Evolutionary conservation across 2,888 invertebrate species (phyloP), one percentile per base, ranked within the genome.

Genomic region (Taphrorychus bicolor): DNA sequence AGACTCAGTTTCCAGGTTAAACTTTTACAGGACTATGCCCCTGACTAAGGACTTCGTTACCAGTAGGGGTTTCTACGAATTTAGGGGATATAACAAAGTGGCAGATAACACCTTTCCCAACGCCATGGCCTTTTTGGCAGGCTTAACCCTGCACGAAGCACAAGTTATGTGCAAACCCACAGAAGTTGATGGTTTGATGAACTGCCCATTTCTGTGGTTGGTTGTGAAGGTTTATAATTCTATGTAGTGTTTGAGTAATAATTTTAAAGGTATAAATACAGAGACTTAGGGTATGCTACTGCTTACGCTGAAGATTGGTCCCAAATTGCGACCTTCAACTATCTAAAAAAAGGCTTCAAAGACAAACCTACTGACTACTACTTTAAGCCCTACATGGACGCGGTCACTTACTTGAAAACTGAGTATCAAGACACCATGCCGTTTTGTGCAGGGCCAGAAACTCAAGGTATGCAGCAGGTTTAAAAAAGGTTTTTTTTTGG

Each of bases 41-140:
- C 85, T 86, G 75, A 94, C 94, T 0, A 84, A 86, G 1, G 82
- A 85, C 14, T 89, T 88, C 78, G 83, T 96, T 32, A 83, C 87
- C 51, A 85, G 88, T 17, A 87, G 74, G 53, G 70, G 71, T n/a
- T 82, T 82, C 76, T 67, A 77, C 11, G 81, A 82, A 72, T 76
- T 80, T 45, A 71, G 72, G 53, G 80, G 78, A 1, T 82, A 82
- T 66, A 86, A 86, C 72, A 87, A 93, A 87, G 87, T 93, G 69
- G 94, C 89, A 5, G 95, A 95, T 77, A 96, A 96, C 76, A 96
- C 95, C 0, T 94, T 92, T 77, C 94, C 96, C 0, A 97, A 97
- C 81, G 82, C 97, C 56, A 91, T 95, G 87, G 93, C 95, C 0
- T 85, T 92, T 49, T 83, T 93, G 11, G 89, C 91, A 0, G 96